phyloP scores from a whole-genome alignment of 2,113 vertebrate species.

The Saccopteryx leptura region DNA sequence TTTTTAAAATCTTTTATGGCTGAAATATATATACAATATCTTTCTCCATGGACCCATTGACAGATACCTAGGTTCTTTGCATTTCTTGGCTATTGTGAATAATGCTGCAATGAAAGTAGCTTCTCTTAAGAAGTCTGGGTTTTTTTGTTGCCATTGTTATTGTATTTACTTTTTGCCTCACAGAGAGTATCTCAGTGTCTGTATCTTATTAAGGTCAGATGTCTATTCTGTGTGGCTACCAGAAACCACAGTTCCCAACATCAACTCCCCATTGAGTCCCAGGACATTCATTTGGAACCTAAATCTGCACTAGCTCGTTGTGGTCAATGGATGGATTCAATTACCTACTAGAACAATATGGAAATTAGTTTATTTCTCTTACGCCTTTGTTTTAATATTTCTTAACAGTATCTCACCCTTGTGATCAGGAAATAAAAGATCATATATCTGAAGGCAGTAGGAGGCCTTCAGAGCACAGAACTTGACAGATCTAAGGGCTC shows the following conservation, averaged over 20 bases:
- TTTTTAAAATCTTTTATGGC: background rate
- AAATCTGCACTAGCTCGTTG: background rate
- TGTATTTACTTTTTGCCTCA: background rate
- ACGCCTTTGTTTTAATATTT: background rate
- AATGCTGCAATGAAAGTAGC: background rate
- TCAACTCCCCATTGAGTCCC: background rate
- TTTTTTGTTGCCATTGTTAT: background rate
- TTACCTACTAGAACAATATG: background rate
- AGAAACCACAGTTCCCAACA: background rate
- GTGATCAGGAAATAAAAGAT: background rate
- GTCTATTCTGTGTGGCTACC: background rate
- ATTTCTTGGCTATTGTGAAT: no score
- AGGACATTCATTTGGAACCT: background rate
- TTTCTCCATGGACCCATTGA: background rate
- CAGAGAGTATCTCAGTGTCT: background rate
- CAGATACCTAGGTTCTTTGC: background rate
- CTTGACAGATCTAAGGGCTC: no score
- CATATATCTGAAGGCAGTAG: background rate
- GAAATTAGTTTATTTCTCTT: background rate
- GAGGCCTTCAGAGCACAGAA: background rate
- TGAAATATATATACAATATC: background rate
- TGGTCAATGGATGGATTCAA: background rate
- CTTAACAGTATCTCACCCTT: background rate
- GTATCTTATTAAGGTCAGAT: background rate
- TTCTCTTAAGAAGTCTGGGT: background rate